Percentiles rank a stretch among this genome's conserved stretches.
Evolutionary conservation across 2,888 invertebrate genomes (phyloP).

Genomic region (Melanostoma scalare): DNA sequence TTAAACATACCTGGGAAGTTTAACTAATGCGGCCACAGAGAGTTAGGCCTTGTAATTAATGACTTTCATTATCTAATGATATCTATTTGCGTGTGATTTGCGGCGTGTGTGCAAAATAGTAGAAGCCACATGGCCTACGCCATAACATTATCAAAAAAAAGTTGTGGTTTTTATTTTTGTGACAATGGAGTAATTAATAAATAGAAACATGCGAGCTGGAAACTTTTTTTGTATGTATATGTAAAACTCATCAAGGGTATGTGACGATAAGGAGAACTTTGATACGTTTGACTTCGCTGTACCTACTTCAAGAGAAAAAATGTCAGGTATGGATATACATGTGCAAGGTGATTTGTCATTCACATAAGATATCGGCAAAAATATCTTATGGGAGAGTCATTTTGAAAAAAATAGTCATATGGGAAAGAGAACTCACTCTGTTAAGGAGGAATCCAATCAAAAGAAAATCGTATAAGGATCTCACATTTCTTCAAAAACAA

Average conservation of each 20-base stretch:
- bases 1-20: slow-evolving; percentile 11
- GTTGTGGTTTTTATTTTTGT: slow-evolving; percentile 41
- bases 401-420: too few relatives aligned
- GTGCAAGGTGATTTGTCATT: too few relatives aligned
- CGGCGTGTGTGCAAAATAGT: slow-evolving; percentile 45
- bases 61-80: slow-evolving; percentile 59
- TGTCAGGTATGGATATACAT: neutral
- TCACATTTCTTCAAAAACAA: too few relatives aligned
- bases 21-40: slow-evolving; percentile 15
- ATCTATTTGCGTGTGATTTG: slow-evolving; percentile 64
- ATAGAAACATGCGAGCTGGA: slow-evolving; percentile 33
- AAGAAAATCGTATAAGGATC: too few relatives aligned
- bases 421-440: too few relatives aligned
- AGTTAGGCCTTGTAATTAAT: slow-evolving; percentile 58
- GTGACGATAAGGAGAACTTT: slow-evolving; percentile 4
- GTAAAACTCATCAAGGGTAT: slow-evolving; percentile 14
- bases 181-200: slow-evolving; percentile 63
- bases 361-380: too few relatives aligned
- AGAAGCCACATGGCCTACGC: slow-evolving; percentile 37
- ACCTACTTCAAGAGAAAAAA: neutral
- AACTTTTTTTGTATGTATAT: slow-evolving; percentile 2
- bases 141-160: slow-evolving; percentile 37
- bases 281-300: neutral
- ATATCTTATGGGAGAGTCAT: too few relatives aligned
- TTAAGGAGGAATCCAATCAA: too few relatives aligned